Base-by-base conservation (phyloP, 2,888 invertebrate species). In the Thyatira batis region DNA sequence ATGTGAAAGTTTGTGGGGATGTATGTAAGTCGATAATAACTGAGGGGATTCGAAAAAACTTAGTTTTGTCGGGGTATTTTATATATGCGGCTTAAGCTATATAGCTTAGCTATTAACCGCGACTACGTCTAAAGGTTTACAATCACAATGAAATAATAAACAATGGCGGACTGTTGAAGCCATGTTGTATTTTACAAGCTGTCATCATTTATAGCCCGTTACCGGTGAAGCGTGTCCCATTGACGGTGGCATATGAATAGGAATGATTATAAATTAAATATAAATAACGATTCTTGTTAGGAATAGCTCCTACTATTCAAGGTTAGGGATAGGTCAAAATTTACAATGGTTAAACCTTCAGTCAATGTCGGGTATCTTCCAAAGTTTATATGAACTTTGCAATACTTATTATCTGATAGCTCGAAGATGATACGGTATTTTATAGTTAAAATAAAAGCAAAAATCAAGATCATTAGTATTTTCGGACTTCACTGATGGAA, bases 121-220 rank as follows among this genome's bases (percentile, higher is more conserved):
- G 23, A 13, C 8, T 39, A 39, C 39, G 5, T 1, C 48, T 50
- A 51, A 44, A 30, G 28, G 45, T 55, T 54, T 59, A 60, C 43
- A 20, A 39, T 50, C 48, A 71, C 64, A 73, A 67, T 66, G 56
- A 49, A 21, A 51, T 51, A 57, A 71, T 68, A 73, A 73, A 73
- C 68, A 69, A 62, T 55, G 53, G 45, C 46, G 33, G 45, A 54
- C 5, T 54, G 53, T 61, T 60, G 51, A 57, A 65, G 58, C 58
- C 56, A 20, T 59, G 28, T 54, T 45, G 21, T 52, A 55, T 55
- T 54, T 49, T 56, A 55, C 50, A 52, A 48, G 49, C 48, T 54
- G 53, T 51, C 39, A 39, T 39, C 17, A 2, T 39, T 60, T 59
- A 57, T 58, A 57, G 59, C 39, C 58, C 58, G 51, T 57, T 45